These are phyloP conservation scores for Cheilosia vulpina DNA, from an alignment of 2,888 invertebrate species.

Conservation along the genomic window DNA sequence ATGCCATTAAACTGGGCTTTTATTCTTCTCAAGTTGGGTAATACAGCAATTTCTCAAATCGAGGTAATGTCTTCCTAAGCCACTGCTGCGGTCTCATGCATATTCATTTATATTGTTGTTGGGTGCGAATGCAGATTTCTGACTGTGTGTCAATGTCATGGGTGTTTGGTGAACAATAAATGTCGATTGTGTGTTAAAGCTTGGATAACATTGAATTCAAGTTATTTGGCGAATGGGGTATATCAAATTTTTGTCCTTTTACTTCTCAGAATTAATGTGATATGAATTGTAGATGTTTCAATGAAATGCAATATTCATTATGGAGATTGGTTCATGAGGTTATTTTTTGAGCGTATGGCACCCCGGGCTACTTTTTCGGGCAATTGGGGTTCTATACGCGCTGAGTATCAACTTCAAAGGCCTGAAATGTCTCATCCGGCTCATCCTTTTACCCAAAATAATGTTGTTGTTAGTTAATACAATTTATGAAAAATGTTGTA, in stretches of 20 bases:
- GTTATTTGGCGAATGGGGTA: background rate
- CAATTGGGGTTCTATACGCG: no score
- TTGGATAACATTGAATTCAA: background rate
- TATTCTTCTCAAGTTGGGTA: constrained; percentile 28
- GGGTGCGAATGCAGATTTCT: constrained; percentile 1
- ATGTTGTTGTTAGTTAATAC: no score
- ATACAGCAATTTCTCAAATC: constrained; percentile 41
- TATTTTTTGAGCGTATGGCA: no score
- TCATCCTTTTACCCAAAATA: no score
- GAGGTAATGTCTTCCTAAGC: constrained; percentile 13
- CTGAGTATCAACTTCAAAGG: no score
- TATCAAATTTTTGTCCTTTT: background rate
- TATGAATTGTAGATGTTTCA: no score
- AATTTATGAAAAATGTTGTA: no score
- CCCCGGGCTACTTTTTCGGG: no score
- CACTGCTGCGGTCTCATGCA: constrained; percentile 29
- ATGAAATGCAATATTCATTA: no score
- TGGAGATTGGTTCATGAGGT: no score
- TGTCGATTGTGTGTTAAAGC: background rate
- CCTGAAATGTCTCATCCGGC: no score
- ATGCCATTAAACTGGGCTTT: constrained; percentile 46
- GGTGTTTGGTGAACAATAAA: background rate
- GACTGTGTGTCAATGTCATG: background rate
- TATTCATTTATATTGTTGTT: constrained; percentile 28
- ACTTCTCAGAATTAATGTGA: no score